Evolutionary conservation across 2,888 invertebrate genomes (phyloP), one percentile per base, ranked within the genome.

Genomic region (Hypomecis atomaria): DNA sequence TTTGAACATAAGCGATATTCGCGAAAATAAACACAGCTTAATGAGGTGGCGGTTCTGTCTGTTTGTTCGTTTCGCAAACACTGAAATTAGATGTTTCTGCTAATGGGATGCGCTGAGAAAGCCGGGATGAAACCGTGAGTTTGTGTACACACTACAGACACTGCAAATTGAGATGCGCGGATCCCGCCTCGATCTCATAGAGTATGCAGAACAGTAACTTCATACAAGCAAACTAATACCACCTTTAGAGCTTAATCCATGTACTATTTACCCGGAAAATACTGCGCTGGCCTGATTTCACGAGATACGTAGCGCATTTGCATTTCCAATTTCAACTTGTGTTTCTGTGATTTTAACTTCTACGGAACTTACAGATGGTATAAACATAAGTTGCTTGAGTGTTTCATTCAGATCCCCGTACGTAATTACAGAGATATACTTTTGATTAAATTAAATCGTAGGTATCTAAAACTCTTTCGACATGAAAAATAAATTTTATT

Each of bases 1-100:
- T 88, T 83, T 68, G 66, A 66, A 62, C 61, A 66, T 66, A 59
- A 59, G 57, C 63, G 43, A 62, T 78, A 77, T 79, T 77, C 78
- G 78, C 76, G 74, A 81, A 84, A 84, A 85, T 84, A 87, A 86
- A 85, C 84, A 84, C 78, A 70, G 79, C 76, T 85, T 88, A 88
- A 88, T 88, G 87, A 88, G 85, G 80, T 83, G 81, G 81, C 81
- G 78, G 76, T 76, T 72, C 67, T 33, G 73, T 75, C 69, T 83
- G 78, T 82, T 79, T 79, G 79, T 78, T 71, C 78, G 67, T 74
- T 72, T 73, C 71, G 72, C 79, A 79, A 81, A 82, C 79, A 79
- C 78, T 69, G 76, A 77, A 84, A 84, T 84, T 85, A 85, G 84
- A 81, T 79, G 83, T 79, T 78, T 77, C 78, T 70, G 75, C 77